phyloP scores from a whole-genome alignment of 2,113 vertebrate genomes.

The Anhinga anhinga region DNA sequence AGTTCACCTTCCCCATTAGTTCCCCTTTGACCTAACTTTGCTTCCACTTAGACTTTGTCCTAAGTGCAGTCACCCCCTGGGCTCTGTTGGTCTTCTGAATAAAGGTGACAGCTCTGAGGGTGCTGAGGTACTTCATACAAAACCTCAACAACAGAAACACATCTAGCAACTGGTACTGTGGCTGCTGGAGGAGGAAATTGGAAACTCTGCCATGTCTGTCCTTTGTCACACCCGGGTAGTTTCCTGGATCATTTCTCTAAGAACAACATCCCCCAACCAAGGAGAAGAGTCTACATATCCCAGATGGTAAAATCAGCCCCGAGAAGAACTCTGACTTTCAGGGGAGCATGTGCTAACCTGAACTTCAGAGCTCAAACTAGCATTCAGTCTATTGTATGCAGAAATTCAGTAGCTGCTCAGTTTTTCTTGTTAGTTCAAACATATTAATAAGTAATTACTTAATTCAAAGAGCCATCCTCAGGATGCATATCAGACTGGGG shows the following conservation, averaged over 20 bases:
- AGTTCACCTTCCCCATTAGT: neutral
- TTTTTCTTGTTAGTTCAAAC: neutral
- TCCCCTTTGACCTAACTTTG: neutral
- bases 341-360: neutral
- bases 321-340: neutral
- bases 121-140: neutral
- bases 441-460: neutral
- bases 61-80: neutral
- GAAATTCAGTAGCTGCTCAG: neutral
- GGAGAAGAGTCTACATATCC: neutral
- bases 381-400: neutral
- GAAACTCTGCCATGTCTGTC: neutral
- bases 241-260: neutral
- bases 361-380: neutral
- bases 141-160: neutral
- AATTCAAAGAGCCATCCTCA: neutral
- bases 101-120: neutral
- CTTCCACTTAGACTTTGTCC: neutral
- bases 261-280: neutral
- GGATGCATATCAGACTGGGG: neutral
- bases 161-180: neutral
- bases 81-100: neutral
- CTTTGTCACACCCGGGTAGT: neutral
- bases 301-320: neutral
- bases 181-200: neutral